A percentile compares a stretch with the other conserved stretches of the same genome.
phyloP scores from a whole-genome alignment of 2,797 vertebrate species.

The Meriones psammophilus region DNA sequence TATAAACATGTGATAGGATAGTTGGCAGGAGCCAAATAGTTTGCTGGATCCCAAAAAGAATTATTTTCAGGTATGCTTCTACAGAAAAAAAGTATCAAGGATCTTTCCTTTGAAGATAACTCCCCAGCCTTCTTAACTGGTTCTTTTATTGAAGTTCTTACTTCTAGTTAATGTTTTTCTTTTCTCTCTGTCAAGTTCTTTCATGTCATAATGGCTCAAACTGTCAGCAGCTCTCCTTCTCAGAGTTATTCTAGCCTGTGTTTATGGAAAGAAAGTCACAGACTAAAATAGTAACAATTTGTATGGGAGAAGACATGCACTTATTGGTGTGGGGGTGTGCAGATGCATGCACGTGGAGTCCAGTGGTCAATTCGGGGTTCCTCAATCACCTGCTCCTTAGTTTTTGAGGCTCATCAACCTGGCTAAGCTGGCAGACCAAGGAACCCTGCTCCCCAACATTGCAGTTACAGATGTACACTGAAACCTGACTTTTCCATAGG shows the following conservation, averaged over 20 bases:
- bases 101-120: slow-evolving; percentile 34
- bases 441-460: background rate
- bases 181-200: slow-evolving; percentile 24
- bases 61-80: slow-evolving; percentile 48
- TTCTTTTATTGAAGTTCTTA: slow-evolving; percentile 57
- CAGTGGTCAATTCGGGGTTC: background rate
- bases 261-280: background rate
- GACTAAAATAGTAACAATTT: background rate
- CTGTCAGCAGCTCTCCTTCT: background rate
- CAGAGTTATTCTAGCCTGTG: background rate
- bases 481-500: background rate
- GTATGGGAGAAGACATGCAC: background rate
- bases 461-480: background rate
- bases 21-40: background rate
- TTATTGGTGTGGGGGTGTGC: background rate
- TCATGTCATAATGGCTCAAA: background rate
- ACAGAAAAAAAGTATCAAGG: background rate
- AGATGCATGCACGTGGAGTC: background rate
- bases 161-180: slow-evolving; percentile 58
- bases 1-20: background rate
- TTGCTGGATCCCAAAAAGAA: background rate
- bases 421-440: background rate
- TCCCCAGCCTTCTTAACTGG: background rate
- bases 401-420: background rate
- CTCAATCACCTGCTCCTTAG: background rate